phyloP scores from a whole-genome alignment of 2,797 vertebrate genomes.

The Hydrophis major region DNA sequence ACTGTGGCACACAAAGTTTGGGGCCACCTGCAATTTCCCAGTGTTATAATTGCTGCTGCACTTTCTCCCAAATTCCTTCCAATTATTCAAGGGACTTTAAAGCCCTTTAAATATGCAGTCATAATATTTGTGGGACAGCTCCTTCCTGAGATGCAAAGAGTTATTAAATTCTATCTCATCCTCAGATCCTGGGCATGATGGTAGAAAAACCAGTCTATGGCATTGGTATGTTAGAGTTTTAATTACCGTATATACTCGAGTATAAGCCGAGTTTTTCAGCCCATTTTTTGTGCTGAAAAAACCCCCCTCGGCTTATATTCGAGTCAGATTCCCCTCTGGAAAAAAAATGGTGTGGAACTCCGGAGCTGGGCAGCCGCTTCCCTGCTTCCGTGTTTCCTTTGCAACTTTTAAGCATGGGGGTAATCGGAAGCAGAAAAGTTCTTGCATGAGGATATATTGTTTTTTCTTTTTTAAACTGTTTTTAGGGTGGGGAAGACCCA shows the following conservation, averaged over 20 bases:
- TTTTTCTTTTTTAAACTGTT: too few species aligned
- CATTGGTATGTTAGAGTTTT: not conserved
- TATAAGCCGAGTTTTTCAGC: too few species aligned
- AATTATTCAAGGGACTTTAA: not conserved
- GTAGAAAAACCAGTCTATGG: not conserved
- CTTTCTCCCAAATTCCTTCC: not conserved
- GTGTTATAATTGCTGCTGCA: not conserved
- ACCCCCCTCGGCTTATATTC: too few species aligned
- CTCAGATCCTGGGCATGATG: not conserved
- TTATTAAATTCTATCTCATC: not conserved
- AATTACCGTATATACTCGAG: not conserved
- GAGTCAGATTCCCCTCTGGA: too few species aligned
- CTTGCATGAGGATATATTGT: too few species aligned
- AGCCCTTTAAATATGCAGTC: not conserved
- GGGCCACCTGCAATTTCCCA: not conserved
- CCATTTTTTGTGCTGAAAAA: too few species aligned
- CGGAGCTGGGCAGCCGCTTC: too few species aligned
- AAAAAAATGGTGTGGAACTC: too few species aligned
- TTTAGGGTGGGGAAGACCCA: too few species aligned
- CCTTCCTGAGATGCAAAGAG: not conserved
- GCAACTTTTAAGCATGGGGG: too few species aligned
- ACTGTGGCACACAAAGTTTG: not conserved
- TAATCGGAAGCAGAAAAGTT: too few species aligned
- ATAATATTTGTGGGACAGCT: not conserved
- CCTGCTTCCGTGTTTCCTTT: too few species aligned